Evolutionary conservation across 1,140 invertebrate genomes (phyloP), one percentile per base, ranked within the genome.

Genomic region (Caenorhabditis tropicalis): DNA sequence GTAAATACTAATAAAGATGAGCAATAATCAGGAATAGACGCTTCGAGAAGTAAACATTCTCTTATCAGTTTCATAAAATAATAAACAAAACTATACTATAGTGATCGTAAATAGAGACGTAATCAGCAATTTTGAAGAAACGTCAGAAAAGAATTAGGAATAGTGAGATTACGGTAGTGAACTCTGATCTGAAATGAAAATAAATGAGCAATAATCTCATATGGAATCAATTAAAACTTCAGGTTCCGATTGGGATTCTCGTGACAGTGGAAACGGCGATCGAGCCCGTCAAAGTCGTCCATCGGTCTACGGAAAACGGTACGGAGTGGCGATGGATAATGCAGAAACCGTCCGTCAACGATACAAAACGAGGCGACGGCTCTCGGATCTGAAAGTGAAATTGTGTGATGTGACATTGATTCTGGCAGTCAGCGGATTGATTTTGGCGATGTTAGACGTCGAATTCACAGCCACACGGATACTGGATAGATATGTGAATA

Each of bases 361-460:
- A 24, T 90, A 60, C 58, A 87, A 80, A 46, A 39, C n/a, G 43
- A 16, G 88, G 6, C 65, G 65, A 49, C 39, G 39, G 27, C 56
- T 88, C 2, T 27, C 74, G 19, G 82, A 88, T 29, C 84, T 84
- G 2, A 82, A 88, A 53, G 39, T 90, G 70, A 79, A 56, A 58
- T 39, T 89, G 24, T 90, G 86, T 39, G 85, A 91, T 80, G 88
- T 82, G 82, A 85, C 65, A 36, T 81, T 89, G 2, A 56, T 81
- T 80, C 16, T 89, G n/a, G 86, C 88, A 31, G 21, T 89, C 6
- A 27, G 74, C 16, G 89, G 88, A 7, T 65, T 89, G 31, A 27
- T 85, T 29, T 31, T 89, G 4, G 88, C 89, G 16, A 88, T 89
- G 83, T n/a, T 90, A 0, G 89, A 89, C 65, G 86, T 89, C 12